Conservation (phyloP, 2,797 vertebrate genomes). For the Onychomys leucogaster region DNA sequence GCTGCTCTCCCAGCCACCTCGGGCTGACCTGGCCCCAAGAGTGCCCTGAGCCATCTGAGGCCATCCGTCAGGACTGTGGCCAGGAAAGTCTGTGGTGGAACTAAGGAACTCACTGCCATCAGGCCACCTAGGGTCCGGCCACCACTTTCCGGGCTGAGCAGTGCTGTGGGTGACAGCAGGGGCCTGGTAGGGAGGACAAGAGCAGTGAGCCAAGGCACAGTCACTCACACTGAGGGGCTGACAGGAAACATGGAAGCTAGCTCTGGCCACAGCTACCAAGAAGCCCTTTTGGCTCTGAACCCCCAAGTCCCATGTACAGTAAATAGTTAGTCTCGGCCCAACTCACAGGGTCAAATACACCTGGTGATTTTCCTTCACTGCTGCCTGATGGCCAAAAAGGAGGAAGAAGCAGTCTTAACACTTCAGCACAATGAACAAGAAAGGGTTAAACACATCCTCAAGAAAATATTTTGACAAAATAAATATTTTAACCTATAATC, state of each 20-base stretch:
- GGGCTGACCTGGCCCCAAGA: neutral
- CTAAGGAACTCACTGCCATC: neutral
- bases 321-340: neutral
- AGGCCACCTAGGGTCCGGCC: slow-evolving; percentile 31
- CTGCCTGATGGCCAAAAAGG: neutral
- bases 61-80: neutral
- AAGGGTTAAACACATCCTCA: slow-evolving; percentile 78
- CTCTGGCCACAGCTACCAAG: neutral
- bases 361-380: neutral
- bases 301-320: neutral
- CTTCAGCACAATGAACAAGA: slow-evolving; percentile 78
- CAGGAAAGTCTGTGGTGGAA: neutral
- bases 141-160: neutral
- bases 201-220: neutral
- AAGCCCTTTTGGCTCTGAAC: neutral
- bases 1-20: neutral
- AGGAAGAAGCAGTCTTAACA: slow-evolving; percentile 81
- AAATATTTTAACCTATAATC: slow-evolving; percentile 86
- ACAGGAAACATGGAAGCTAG: neutral
- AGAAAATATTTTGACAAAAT: slow-evolving; percentile 86
- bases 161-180: neutral
- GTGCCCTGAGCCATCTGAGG: neutral
- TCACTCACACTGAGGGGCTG: neutral
- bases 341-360: neutral
- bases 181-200: neutral